Base-by-base conservation (phyloP, 2,797 vertebrate species). In the Oreonectes daqikongensis region DNA sequence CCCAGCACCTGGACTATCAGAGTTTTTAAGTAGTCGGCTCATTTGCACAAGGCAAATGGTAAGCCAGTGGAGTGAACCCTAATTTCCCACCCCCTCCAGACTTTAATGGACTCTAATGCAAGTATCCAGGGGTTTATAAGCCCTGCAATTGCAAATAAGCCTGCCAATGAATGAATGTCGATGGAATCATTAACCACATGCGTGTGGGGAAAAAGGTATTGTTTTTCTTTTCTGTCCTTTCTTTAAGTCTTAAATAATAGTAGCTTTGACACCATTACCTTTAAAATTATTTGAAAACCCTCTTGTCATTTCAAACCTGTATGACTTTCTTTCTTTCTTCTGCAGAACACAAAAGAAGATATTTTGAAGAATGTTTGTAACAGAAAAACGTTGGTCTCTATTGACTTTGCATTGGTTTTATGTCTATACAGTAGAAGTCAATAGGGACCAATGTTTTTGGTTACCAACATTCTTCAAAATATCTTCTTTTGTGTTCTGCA, bases 81-180 rank as follows among this genome's bases (percentile, higher is more conserved):
- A 64, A 80, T 81, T 76, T 78, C 52, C 63, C 32, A 30, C 69
- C 75, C 66, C 77, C 70, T 82, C 73, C 50, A 71, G 69, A 77
- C 77, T 67, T 59, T 81, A 85, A 85, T 85, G 73, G 82, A 69
- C 75, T 80, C 68, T 80, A 85, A 85, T 79, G 67, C 75, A 63
- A 61, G 72, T 61, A 81, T 82, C 80, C 72, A 69, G 52, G 72
- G 80, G 70, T 84, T 81, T 76, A 72, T 72, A 75, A 80, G 76
- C 61, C 73, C 81, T 70, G 66, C 64, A 79, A 83, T 82, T 70
- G 66, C 64, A 79, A 83, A 83, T 80, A 80, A 82, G 65, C 46
- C 68, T 79, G 77, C 44, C 60, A 44, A 72, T 69, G 72, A 77
- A 80, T n/a, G n/a, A n/a, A n/a, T 65, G 52, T 75, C 44, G 46